Conservation (phyloP, 1,140 invertebrate genomes). For the Nasonia giraulti region DNA sequence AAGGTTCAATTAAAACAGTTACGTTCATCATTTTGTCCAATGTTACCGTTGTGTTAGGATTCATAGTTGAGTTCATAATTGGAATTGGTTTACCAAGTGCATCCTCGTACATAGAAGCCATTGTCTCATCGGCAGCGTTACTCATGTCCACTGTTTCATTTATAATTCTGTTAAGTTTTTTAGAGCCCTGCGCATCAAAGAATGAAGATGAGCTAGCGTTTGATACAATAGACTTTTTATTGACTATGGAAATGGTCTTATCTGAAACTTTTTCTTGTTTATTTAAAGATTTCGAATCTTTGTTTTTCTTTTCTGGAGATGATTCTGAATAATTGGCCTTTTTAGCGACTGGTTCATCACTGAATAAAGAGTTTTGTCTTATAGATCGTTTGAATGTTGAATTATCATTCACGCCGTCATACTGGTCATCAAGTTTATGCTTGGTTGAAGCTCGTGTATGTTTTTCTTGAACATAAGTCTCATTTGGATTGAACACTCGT, state of each 20-base stretch:
- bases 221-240: constrained; percentile 7
- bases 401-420: constrained; percentile 12
- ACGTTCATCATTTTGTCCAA: constrained; percentile 63
- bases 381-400: background rate
- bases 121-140: constrained; percentile 51
- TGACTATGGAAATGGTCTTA: background rate
- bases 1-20: constrained; percentile 63
- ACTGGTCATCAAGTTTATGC: constrained; percentile 54
- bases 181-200: constrained; percentile 12
- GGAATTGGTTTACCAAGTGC: constrained; percentile 65
- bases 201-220: constrained; percentile 43
- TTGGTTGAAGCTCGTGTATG: constrained; percentile 22
- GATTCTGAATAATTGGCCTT: constrained; percentile 51
- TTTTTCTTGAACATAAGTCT: background rate
- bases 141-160: constrained; percentile 56
- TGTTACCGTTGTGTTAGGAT: constrained; percentile 55
- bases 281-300: background rate
- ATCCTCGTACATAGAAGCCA: constrained; percentile 69
- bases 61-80: constrained; percentile 71
- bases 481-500: constrained; percentile 32
- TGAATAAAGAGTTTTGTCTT: constrained; percentile 14
- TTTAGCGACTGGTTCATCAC: constrained; percentile 52
- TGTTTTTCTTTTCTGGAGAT: background rate
- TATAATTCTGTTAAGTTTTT: constrained; percentile 49
- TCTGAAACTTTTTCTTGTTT: constrained; percentile 28